Evolutionary conservation across 2,113 vertebrate species (phyloP), one percentile per base, ranked within the genome.

Genomic region (Accipiter virgatus): DNA sequence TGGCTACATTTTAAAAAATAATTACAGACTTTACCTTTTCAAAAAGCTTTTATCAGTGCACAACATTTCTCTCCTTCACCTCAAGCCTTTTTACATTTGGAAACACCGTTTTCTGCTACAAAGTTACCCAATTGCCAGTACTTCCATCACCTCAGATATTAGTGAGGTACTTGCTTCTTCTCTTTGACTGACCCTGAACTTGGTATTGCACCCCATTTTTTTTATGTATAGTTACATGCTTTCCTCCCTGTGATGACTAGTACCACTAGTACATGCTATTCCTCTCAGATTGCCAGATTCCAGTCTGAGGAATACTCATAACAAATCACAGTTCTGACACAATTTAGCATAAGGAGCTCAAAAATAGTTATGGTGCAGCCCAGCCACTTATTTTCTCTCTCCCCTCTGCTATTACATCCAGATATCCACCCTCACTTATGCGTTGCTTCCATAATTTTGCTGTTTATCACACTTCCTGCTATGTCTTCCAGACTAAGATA

Each of bases 371-470:
- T 0, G 0, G 10, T 66, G 53, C 13, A 79, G 36, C 36, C 15
- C 63, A 79, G 22, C 10, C 31, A 62, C 45, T 87, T 91, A 83
- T 90, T 91, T 89, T 89, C 52, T 79, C 81, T 66, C 16, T 65
- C 22, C 7, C 42, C n/a, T 88, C 67, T 62, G 36, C 74, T 88
- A 65, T 50, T 91, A 42, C 63, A 85, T 55, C 9, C 59, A 86
- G 50, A 73, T 85, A 94, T 12, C 43, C 23, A 63, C 29, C 86
- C 56, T 90, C 47, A 88, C 32, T 52, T 87, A 71, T 61, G 72
- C 88, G n/a, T 93, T 83, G 80, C 71, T 95, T 94, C 86, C 34
- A 53, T 88, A 70, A 93, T 82, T 91, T 96, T 86, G 68, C 21
- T 82, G 77, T 88, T 78, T 71, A 93, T 88, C 88, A 93, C 56